Evolutionary conservation across 2,888 invertebrate species (phyloP), one percentile per base, ranked within the genome.

Genomic region (Caenorhabditis becei): DNA sequence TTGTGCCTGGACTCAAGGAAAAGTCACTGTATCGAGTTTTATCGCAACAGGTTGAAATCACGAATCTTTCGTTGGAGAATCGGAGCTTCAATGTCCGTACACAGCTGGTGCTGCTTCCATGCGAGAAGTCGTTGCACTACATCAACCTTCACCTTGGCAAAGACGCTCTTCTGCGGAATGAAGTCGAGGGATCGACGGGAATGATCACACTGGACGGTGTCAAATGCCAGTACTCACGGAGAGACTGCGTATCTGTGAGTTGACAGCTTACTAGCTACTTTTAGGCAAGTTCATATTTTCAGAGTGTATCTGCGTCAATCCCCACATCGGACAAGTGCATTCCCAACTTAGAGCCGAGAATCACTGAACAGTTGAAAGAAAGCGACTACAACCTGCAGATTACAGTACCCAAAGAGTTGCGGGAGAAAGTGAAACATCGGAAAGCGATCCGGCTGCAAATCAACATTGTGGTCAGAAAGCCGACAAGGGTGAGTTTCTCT

Each of bases 101-200:
- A 0, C 89, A 90, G 56, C 67, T 90, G 10, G 77, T 85, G 0
- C 49, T 90, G 8, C 59, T 88, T 11, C 86, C 88, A 8, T 58
- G 83, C 28, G 80, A 81, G 3, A 35, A 83, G 28, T 74, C 72
- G 32, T 51, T 88, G 18, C 69, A 44, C 7, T 26, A 37, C 16
- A 41, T 91, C n/a, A 24, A 70, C 49, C 71, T 90, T 0, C 84
- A 89, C 77, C 44, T 88, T 18, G 89, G 89, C 18, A 56, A 71
- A 26, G 61, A 86, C 77, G 28, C 23, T 66, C 59, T 83, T 20
- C 69, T 88, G 1, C 88, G 87, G 10, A 80, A 67, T 59, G 88
- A 88, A 56, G 56, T 77, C 0, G 35, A 61, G 8, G 71, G 59
- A 32, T 77, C 77, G 24, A 56, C 62, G 14, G 75, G 72, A 20